These are phyloP conservation scores for Prionailurus bengalensis DNA, from an alignment of 2,113 vertebrate species.

Conservation along the genomic window DNA sequence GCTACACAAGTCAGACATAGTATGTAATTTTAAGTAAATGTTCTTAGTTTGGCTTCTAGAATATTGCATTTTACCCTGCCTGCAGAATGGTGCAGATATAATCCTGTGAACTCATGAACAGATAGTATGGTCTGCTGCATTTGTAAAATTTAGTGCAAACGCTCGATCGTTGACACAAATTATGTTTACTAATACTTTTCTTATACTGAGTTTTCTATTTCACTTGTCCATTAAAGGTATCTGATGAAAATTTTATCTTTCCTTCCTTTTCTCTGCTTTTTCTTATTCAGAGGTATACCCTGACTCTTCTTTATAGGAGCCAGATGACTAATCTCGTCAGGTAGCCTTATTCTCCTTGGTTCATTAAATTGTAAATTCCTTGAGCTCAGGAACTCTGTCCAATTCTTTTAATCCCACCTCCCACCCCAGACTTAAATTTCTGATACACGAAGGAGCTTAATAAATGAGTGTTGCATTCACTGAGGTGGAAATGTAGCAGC, in stretches of 20 bases:
- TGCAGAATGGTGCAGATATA: not conserved
- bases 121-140: not conserved
- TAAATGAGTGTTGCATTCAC: not conserved
- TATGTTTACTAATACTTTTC: not conserved
- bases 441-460: not conserved
- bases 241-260: not conserved
- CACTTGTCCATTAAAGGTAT: not conserved
- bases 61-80: not conserved
- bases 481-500: not conserved
- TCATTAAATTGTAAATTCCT: not conserved
- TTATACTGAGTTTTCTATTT: not conserved
- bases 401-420: not conserved
- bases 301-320: not conserved
- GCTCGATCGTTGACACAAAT: not conserved
- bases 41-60: constrained; percentile 7
- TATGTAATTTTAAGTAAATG: constrained; percentile 2
- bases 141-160: not conserved
- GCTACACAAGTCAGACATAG: not conserved
- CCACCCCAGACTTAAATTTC: not conserved
- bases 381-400: not conserved
- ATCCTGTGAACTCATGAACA: not conserved
- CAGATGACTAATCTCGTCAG: not conserved
- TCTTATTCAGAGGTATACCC: not conserved
- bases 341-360: not conserved
- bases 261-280: not conserved